Base-by-base conservation (phyloP, 1,140 invertebrate genomes). In the Eurosta solidaginis region DNA sequence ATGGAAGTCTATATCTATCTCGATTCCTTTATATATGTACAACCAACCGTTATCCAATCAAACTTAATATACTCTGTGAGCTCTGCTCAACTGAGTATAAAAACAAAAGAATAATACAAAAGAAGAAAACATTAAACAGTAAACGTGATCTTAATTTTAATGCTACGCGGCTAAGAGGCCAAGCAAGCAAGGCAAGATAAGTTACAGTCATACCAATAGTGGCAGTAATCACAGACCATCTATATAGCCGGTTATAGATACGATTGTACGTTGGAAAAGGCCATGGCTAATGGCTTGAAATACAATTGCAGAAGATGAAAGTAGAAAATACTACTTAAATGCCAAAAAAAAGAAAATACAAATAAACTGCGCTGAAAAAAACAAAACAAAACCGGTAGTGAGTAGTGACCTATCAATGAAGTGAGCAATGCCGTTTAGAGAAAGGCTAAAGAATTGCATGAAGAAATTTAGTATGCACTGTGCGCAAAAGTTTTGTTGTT, bases 241-340 rank as follows among this genome's bases (percentile, higher is more conserved):
- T 68, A 20, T 40, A 14, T n/a, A n/a, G n/a, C 7, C 10, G 27
- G 14, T 29, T 33, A 33, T 27, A 68, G 40, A 40, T n/a, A n/a
- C 25, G 33, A 22, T 29, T 25, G 12, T 63, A 17, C 27, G 59
- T 68, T 68, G 29, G n/a, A 40, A 68, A 68, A 68, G 59, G 59
- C 59, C 29, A 68, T 68, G 33, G n/a, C 33, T 68, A 68, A 68
- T 68, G 59, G 40, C 33, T 40, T 33, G 59, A 68, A 68, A 68
- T 68, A 10, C 59, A 68, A 68, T 68, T 68, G 59, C 59, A 40
- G 59, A 68, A 68, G 33, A 68, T 68, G 59, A 68, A 68, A 68
- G 59, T 68, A 40, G 59, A 68, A 68, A 68, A 68, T 68, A 40
- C 33, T 40, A 17, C 3, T 12, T 1, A 27, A 7, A 54, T 25